A percentile compares a stretch with the other conserved stretches of the same genome.
These are phyloP conservation scores for Thalassophryne amazonica DNA, from an alignment of 2,797 vertebrate genomes.

Conservation along the genomic window DNA sequence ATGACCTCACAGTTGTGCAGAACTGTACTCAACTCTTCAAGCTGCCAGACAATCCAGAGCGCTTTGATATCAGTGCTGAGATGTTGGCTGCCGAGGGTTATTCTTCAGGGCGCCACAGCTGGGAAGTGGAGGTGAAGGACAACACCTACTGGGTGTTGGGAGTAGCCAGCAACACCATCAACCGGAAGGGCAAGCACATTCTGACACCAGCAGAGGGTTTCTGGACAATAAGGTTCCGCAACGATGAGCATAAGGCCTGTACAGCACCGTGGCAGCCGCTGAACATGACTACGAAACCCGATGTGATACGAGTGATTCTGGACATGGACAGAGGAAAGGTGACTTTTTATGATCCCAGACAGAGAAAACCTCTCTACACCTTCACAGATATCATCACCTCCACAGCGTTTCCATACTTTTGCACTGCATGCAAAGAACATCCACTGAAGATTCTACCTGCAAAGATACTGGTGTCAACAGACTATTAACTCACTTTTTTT, in stretches of 20 bases:
- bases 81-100: constrained; percentile 74
- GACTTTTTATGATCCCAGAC: constrained; percentile 73
- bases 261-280: constrained; percentile 79
- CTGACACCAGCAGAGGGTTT: constrained; percentile 80
- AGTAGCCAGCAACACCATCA: constrained; percentile 74
- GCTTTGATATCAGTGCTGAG: constrained; percentile 79
- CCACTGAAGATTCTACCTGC: constrained; percentile 73
- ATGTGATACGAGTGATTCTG: constrained; percentile 72
- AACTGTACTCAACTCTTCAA: constrained; percentile 71
- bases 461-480: constrained; percentile 57
- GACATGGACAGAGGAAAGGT: constrained; percentile 82
- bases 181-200: constrained; percentile 80
- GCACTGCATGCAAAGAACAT: constrained; percentile 79
- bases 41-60: constrained; percentile 79
- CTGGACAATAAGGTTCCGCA: constrained; percentile 81
- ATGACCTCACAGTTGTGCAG: constrained; percentile 75
- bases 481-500: constrained; percentile 25
- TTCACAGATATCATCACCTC: constrained; percentile 68
- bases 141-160: constrained; percentile 84
- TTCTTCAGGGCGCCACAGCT: constrained; percentile 71
- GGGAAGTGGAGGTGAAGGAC: constrained; percentile 78
- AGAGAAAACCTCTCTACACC: constrained; percentile 75
- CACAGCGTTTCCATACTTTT: constrained; percentile 78
- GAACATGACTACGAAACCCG: constrained; percentile 64
- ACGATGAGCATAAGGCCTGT: constrained; percentile 82